Evolutionary conservation across 2,888 invertebrate species (phyloP).

Genomic region (Bimastos eiseni): DNA sequence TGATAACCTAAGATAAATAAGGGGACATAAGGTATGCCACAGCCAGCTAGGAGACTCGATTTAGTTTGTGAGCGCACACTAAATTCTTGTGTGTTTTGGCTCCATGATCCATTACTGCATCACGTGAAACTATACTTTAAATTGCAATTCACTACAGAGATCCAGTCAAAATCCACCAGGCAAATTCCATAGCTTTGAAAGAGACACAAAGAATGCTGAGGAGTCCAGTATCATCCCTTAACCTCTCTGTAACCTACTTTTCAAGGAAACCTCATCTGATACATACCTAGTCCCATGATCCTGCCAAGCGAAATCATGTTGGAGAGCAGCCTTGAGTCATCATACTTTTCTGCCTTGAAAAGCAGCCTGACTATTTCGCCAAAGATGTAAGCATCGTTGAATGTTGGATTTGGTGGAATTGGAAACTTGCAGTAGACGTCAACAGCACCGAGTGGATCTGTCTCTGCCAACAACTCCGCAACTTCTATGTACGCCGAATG

Average conservation of each 20-base stretch:
- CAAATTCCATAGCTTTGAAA: too few species aligned
- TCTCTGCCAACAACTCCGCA: constrained; percentile 56
- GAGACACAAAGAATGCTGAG: too few species aligned
- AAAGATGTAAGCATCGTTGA: constrained; percentile 61
- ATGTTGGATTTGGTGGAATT: constrained; percentile 54
- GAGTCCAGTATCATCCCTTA: background rate
- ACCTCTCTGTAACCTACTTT: background rate
- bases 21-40: too few species aligned
- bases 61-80: too few species aligned
- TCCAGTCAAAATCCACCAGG: too few species aligned
- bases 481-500: constrained; percentile 61
- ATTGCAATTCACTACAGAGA: too few species aligned
- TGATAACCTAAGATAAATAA: too few species aligned
- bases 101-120: too few species aligned
- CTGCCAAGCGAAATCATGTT: constrained; percentile 58
- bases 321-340: constrained; percentile 55
- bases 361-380: constrained; percentile 59
- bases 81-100: too few species aligned
- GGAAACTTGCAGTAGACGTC: constrained; percentile 60
- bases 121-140: too few species aligned
- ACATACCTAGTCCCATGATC: constrained; percentile 56
- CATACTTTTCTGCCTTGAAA: constrained; percentile 59
- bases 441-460: constrained; percentile 57
- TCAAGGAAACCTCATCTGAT: background rate
- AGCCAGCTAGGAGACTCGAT: too few species aligned